Percentiles rank a stretch among this genome's conserved stretches.
Evolutionary conservation across 2,888 invertebrate genomes (phyloP).

Genomic region (Tolmerus cingulatus): DNA sequence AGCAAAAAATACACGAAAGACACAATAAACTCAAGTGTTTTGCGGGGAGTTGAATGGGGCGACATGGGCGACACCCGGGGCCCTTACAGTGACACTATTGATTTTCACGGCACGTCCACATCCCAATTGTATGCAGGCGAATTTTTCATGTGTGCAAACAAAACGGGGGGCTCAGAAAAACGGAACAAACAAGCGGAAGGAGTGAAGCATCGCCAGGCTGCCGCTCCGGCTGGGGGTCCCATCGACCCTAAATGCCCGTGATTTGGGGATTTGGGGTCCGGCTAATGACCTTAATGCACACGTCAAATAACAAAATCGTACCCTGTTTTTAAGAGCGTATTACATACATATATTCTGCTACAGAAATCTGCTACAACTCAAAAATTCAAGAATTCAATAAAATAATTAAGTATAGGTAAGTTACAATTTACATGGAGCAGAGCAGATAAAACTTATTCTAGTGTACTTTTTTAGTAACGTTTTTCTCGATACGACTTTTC

Average conservation of each 20-base stretch:
- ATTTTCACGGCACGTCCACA: slow-evolving; percentile 42
- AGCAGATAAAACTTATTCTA: no score
- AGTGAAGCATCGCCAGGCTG: neutral
- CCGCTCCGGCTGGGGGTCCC: neutral
- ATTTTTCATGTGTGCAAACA: slow-evolving; percentile 32
- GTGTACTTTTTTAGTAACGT: no score
- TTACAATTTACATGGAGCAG: no score
- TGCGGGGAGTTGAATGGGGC: slow-evolving; percentile 27
- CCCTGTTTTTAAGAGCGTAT: no score
- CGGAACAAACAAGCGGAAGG: neutral
- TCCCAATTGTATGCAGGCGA: slow-evolving; percentile 31
- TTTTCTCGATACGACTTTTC: no score
- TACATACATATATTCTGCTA: no score
- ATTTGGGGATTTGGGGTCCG: neutral
- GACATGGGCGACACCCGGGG: neutral
- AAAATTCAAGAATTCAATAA: no score
- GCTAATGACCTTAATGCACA: slow-evolving; percentile 30
- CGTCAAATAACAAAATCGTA: neutral
- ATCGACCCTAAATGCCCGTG: neutral
- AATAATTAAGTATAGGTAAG: no score
- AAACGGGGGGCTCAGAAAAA: neutral
- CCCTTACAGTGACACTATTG: slow-evolving; percentile 31
- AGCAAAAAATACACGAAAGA: slow-evolving; percentile 32
- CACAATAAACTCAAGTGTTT: slow-evolving; percentile 46
- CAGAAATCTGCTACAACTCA: no score